phyloP scores from a whole-genome alignment of 1,140 invertebrate genomes.

The Monochamus saltuarius region DNA sequence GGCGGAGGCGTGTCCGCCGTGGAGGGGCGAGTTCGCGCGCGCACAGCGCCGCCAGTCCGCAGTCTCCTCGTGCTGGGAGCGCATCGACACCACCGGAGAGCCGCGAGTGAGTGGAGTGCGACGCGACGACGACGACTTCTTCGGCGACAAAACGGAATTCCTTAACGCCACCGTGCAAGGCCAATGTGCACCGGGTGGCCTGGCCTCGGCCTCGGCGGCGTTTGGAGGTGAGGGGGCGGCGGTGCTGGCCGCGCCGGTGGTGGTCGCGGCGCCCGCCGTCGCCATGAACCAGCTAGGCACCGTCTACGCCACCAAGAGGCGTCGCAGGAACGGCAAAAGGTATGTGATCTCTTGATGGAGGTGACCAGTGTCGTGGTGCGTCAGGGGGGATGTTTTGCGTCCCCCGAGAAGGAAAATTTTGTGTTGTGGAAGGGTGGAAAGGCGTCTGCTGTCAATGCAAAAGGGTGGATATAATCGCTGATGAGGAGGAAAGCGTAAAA shows the following conservation, averaged over 20 bases:
- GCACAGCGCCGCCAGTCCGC: conserved; percentile 21
- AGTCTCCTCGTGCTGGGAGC: conserved; percentile 27
- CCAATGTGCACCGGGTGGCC: conserved; percentile 47
- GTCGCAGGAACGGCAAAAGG: conserved; percentile 93
- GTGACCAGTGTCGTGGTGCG: too few species aligned
- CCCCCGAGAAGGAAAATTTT: too few species aligned
- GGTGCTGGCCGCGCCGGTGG: conserved; percentile 46
- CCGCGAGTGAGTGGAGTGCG: conserved; percentile 8
- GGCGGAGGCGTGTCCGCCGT: conserved; percentile 18
- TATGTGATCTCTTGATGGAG: conserved; percentile 52
- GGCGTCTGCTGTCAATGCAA: too few species aligned
- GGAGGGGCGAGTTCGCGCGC: conserved; percentile 17
- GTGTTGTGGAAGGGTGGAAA: too few species aligned
- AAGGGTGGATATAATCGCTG: too few species aligned
- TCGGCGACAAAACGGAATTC: conserved; percentile 47
- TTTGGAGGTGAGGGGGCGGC: conserved; percentile 46
- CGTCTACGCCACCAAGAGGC: conserved; percentile 91
- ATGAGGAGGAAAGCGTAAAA: too few species aligned
- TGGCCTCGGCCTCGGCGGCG: conserved; percentile 32
- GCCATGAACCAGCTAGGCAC: conserved; percentile 85
- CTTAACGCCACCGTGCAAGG: conserved; percentile 40
- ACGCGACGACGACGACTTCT: conserved; percentile 1
- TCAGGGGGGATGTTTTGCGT: too few species aligned
- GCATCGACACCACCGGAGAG: conserved; percentile 8
- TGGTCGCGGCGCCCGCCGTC: conserved; percentile 47